phyloP scores from a whole-genome alignment of 2,113 vertebrate species.

The Megaceryle torquata region DNA sequence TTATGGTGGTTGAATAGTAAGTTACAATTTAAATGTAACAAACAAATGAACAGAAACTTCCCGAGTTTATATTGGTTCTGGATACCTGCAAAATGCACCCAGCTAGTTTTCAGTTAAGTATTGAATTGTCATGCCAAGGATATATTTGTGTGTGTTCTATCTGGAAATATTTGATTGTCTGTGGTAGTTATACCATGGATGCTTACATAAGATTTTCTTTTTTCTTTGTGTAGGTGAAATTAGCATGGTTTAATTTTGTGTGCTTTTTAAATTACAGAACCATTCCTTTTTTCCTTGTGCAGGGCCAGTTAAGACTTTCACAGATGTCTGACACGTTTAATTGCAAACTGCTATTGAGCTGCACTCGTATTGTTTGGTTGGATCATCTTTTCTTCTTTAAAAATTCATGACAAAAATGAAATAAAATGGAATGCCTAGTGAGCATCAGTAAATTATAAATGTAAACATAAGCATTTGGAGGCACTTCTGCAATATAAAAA shows the following conservation, averaged over 20 bases:
- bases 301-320: neutral
- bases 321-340: neutral
- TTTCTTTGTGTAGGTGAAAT: neutral
- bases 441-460: neutral
- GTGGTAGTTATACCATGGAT: neutral
- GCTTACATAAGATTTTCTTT: neutral
- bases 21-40: neutral
- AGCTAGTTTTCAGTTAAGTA: neutral
- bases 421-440: neutral
- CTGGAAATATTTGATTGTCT: neutral
- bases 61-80: neutral
- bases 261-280: neutral
- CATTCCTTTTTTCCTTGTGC: neutral
- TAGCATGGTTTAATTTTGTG: neutral
- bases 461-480: neutral
- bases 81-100: neutral
- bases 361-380: neutral
- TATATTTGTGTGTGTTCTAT: neutral
- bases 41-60: neutral
- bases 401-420: constrained; percentile 6
- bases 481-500: neutral
- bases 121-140: neutral
- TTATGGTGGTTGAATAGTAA: neutral
- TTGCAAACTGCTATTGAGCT: neutral
- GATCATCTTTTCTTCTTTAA: neutral